Base-by-base conservation (phyloP, 2,113 vertebrate genomes). In the Furnarius figulus region DNA sequence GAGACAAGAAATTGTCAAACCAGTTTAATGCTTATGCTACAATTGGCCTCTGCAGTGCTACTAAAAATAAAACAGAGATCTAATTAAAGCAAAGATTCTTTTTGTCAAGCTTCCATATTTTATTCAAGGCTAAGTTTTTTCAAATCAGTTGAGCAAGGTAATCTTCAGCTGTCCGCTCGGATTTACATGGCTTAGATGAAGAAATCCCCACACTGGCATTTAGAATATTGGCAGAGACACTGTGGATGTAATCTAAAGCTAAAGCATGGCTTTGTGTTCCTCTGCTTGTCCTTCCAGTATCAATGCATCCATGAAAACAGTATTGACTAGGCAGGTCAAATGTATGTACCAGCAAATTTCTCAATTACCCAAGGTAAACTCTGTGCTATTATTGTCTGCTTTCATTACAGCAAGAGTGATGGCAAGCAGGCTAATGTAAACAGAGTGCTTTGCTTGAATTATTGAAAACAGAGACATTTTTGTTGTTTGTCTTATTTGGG, bases 71-170 rank as follows among this genome's bases (percentile, higher is more conserved):
- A 93, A 89, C 2, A 1, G 82, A 61, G 87, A 87, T 91, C 58
- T 91, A 61, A 94, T 87, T 96, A 89, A 73, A 95, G 91, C 78
- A 90, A 91, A 91, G 91, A 73, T 94, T 95, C 85, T 88, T 91
- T 95, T 90, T 93, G 82, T 89, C 93, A 90, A 42, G 72, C 71
- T 81, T 94, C 88, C 76, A 77, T 96, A 67, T 88, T 95, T 91
- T 87, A 85, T 92, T 93, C 75, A 88, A 63, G 4, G 9, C 76
- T 72, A 71, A 81, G 62, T 67, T 78, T 93, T 96, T 89, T 92
- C 73, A 81, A 14, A 84, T 82, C 61, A n/a, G 49, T 94, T 87
- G 65, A 82, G 28, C 68, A 71, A 77, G 73, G 79, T 96, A 95
- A 87, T 95, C 87, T 94, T 93, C 88, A 95, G 85, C 82, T 94